Percentiles rank a stretch among this genome's conserved stretches.
phyloP scores from a whole-genome alignment of 35 echinoderm and acorn worm genomes.

The Lytechinus pictus region DNA sequence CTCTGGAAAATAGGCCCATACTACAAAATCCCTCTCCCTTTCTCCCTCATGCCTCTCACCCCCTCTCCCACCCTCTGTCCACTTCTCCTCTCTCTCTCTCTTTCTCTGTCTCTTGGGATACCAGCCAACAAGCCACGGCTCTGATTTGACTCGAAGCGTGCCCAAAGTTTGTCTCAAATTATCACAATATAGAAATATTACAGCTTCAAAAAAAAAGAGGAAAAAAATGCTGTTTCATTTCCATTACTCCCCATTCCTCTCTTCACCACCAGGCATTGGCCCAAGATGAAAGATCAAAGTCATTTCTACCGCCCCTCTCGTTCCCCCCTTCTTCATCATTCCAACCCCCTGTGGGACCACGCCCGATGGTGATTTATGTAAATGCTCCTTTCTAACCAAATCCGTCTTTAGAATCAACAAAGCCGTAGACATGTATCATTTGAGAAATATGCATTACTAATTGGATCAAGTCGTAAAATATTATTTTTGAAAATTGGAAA shows the following conservation, averaged over 20 bases:
- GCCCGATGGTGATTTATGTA: slow-evolving; percentile 20
- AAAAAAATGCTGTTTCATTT: not conserved
- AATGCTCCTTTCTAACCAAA: not conserved
- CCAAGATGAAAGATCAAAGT: slow-evolving; percentile 15
- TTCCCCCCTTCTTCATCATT: not conserved
- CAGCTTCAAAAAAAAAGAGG: not conserved
- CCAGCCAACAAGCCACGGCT: not conserved
- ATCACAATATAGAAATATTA: not conserved
- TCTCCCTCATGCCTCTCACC: not conserved
- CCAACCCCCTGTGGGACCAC: not conserved
- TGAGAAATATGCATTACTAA: slow-evolving; percentile 28
- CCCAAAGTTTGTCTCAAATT: slow-evolving; percentile 7
- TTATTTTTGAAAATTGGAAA: slow-evolving; percentile 44
- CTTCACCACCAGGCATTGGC: not conserved
- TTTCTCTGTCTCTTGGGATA: not conserved
- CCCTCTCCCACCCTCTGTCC: not conserved
- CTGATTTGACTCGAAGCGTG: not conserved
- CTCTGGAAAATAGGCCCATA: no score
- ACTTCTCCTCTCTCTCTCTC: not conserved
- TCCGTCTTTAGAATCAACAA: not conserved
- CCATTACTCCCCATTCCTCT: not conserved
- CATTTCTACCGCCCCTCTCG: not conserved
- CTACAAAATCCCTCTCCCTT: not conserved
- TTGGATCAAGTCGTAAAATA: slow-evolving; percentile 32
- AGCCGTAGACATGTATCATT: not conserved